A percentile compares a stretch with the other conserved stretches of the same genome.
These are phyloP conservation scores for Corythornis cristatus DNA, from an alignment of 2,113 vertebrate species.

Conservation along the genomic window DNA sequence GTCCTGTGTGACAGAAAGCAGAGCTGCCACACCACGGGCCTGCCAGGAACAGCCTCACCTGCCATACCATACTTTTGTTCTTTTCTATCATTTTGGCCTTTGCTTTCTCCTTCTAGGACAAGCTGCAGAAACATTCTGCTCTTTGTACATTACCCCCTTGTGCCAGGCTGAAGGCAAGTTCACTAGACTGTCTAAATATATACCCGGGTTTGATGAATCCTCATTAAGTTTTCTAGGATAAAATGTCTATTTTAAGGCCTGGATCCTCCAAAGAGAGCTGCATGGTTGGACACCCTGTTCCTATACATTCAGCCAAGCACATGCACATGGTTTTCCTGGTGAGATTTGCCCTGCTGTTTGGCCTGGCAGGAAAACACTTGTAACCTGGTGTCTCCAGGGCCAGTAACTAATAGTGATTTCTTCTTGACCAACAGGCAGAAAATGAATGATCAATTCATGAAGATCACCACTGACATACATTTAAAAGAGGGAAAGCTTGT, in stretches of 20 bases:
- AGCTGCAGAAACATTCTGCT: neutral
- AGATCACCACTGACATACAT: neutral
- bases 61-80: neutral
- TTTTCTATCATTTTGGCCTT: neutral
- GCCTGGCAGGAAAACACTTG: neutral
- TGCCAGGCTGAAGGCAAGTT: slow-evolving; percentile 9
- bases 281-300: neutral
- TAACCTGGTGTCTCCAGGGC: neutral
- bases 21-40: neutral
- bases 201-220: neutral
- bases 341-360: neutral
- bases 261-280: neutral
- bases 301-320: neutral
- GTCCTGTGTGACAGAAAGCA: slow-evolving; percentile 49
- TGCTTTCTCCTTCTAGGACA: neutral
- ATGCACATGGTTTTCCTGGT: neutral
- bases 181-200: slow-evolving; percentile 21
- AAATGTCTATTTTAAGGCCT: slow-evolving; percentile 18
- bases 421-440: neutral
- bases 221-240: slow-evolving; percentile 19
- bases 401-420: neutral
- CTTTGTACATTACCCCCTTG: neutral
- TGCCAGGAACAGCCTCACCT: slow-evolving; percentile 48
- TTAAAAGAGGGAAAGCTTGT: neutral
- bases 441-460: neutral